A percentile compares a stretch with the other conserved stretches of the same genome.
Evolutionary conservation across 2,113 vertebrate species (phyloP).

Genomic region (Sorex araneus): DNA sequence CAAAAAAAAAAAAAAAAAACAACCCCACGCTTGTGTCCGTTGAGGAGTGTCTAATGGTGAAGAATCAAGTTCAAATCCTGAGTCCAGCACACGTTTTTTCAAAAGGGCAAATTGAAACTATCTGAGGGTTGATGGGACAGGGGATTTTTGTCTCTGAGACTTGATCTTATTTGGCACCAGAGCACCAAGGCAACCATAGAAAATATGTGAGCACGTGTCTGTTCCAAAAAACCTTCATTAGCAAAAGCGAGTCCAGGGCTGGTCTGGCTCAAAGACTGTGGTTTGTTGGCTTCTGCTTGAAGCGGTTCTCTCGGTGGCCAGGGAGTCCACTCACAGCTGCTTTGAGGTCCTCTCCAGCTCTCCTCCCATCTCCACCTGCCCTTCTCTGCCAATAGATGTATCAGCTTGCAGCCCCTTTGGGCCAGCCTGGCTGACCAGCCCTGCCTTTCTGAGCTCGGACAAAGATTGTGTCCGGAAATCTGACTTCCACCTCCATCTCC

Average conservation of each 20-base stretch:
- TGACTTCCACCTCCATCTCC: neutral
- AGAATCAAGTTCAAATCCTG: neutral
- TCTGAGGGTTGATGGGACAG: neutral
- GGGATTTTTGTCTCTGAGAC: neutral
- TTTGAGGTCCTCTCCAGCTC: neutral
- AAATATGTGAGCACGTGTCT: neutral
- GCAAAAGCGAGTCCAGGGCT: neutral
- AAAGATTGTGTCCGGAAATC: neutral
- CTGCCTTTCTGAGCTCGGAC: neutral
- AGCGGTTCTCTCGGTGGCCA: rapidly evolving
- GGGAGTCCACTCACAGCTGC: rapidly evolving
- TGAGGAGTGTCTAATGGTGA: neutral
- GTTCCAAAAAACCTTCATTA: constrained; percentile 1
- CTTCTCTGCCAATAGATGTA: neutral
- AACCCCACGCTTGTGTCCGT: neutral
- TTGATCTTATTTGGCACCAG: neutral
- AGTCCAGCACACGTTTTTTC: neutral
- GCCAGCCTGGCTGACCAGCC: rapidly evolving
- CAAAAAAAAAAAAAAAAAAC: too few relatives aligned
- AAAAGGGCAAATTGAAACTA: neutral
- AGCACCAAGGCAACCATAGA: neutral
- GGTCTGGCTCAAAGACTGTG: neutral
- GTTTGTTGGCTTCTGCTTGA: neutral
- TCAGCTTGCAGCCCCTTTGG: neutral
- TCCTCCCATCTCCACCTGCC: neutral